Conservation (phyloP, 1,140 invertebrate genomes). For the Laupala kohalensis region DNA sequence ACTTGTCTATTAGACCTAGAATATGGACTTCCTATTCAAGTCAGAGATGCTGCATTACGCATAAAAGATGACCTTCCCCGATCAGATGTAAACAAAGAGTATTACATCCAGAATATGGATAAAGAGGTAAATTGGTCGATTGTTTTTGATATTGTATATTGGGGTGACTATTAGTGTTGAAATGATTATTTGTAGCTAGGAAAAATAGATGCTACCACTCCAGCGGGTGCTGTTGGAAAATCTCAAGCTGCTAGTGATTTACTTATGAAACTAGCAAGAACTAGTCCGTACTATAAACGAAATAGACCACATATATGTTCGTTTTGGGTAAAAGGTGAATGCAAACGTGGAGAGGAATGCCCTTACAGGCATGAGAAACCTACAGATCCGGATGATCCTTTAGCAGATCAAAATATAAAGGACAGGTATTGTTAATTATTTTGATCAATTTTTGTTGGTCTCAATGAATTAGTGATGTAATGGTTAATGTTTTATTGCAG, state of each 20-base stretch:
- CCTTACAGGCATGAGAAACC: slow-evolving; percentile 99
- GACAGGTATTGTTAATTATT: slow-evolving; percentile 53
- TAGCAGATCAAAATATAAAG: slow-evolving; percentile 98
- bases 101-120: slow-evolving; percentile 93
- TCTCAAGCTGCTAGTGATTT: slow-evolving; percentile 75
- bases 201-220: slow-evolving; percentile 23
- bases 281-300: slow-evolving; percentile 95
- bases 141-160: not conserved
- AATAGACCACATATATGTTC: slow-evolving; percentile 99
- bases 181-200: slow-evolving; percentile 22
- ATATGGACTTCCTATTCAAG: slow-evolving; percentile 89
- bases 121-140: slow-evolving; percentile 41
- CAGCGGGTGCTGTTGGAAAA: slow-evolving; percentile 45
- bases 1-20: slow-evolving; percentile 96
- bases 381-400: slow-evolving; percentile 96
- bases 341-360: slow-evolving; percentile 97
- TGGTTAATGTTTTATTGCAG: slow-evolving; percentile 29
- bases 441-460: not conserved
- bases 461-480: not conserved
- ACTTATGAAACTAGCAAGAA: slow-evolving; percentile 85
- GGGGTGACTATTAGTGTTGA: not conserved
- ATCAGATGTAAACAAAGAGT: slow-evolving; percentile 98
- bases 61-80: slow-evolving; percentile 90
- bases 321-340: slow-evolving; percentile 99
- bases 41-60: slow-evolving; percentile 89